Evolutionary conservation across 2,797 vertebrate genomes (phyloP), one percentile per base, ranked within the genome.

Genomic region (Neosalanx taihuensis): DNA sequence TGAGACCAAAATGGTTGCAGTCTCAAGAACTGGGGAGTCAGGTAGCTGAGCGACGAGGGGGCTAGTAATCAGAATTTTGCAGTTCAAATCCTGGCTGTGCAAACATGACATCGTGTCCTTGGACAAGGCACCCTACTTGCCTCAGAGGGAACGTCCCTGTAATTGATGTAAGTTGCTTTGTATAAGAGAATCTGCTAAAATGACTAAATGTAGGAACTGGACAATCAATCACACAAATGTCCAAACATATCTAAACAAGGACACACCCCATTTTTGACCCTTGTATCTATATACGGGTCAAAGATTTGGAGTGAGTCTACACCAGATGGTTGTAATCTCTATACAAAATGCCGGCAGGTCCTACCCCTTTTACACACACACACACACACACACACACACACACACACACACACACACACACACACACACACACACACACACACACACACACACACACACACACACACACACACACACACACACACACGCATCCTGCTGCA

Each of bases 251-350:
- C 6, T n/a, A 53, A 17, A 53, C 51, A 17, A 17, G 18, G 15
- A 53, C 26, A 29, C 66, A 9, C 46, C 53, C 46, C 37, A 57
- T 23, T 46, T 20, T 57, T 33, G 30, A 37, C 51, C 18, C 17
- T 4, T 53, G 51, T 18, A 53, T 17, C 17, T 17, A 15, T 53
- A 17, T 53, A n/a, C 9, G 37, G 35, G 37, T 41, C 37, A 3
- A n/a, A 18, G 51, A 53, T 17, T 17, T n/a, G 13, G 17, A 53
- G 51, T 18, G 17, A 2, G 1, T 41, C 37, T 12, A 10, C 6
- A 12, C 37, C 91, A 93, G 87, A 91, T 92, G 93, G 90, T 91
- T 92, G 77, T 84, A 89, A 92, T 93, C 90, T 85, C 81, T 78
- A 86, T 83, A 89, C 88, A 83, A 76, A 72, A 90, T 88, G 84